A percentile compares a stretch with the other conserved stretches of the same genome.
Conservation (phyloP, 2,797 vertebrate species). For the Thalassophryne amazonica region DNA sequence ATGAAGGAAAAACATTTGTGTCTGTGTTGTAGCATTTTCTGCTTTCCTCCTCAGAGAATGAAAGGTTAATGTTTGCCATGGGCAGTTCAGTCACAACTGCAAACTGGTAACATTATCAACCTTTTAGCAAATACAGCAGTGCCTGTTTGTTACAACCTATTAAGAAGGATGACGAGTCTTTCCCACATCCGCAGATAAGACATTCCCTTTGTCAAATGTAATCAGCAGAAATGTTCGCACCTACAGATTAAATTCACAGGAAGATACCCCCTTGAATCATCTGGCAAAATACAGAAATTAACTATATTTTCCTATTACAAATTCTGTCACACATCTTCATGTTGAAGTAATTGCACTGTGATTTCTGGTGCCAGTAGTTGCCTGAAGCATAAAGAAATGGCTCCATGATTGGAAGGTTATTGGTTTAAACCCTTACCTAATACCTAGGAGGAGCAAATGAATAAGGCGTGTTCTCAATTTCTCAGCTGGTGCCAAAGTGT, state of each 20-base stretch:
- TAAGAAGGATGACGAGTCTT: slow-evolving; percentile 42
- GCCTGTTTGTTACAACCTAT: slow-evolving; percentile 41
- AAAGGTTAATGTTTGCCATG: slow-evolving; percentile 1
- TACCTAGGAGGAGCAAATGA: slow-evolving; percentile 33
- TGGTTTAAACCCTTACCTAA: slow-evolving; percentile 45
- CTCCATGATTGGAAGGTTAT: slow-evolving; percentile 53
- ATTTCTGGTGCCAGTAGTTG: slow-evolving; percentile 25
- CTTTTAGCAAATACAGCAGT: slow-evolving; percentile 26
- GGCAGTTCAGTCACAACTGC: not conserved
- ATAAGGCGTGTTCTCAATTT: slow-evolving; percentile 15
- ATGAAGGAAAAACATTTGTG: too few relatives aligned
- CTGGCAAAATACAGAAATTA: slow-evolving; percentile 49
- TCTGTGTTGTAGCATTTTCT: too few relatives aligned
- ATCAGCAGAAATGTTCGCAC: slow-evolving; percentile 35
- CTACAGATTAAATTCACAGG: slow-evolving; percentile 45
- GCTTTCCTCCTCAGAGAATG: too few relatives aligned
- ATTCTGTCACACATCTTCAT: slow-evolving; percentile 44
- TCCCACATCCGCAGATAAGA: slow-evolving; percentile 41
- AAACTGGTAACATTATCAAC: slow-evolving; percentile 28
- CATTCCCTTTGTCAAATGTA: slow-evolving; percentile 39
- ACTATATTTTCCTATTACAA: slow-evolving; percentile 37
- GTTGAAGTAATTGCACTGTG: slow-evolving; percentile 47
- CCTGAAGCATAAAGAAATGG: slow-evolving; percentile 42
- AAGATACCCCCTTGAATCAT: slow-evolving; percentile 38
- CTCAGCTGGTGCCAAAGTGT: slow-evolving; percentile 33